Base-by-base conservation (phyloP, 2,888 invertebrate genomes). In the Drosophila pseudotalamancana region DNA sequence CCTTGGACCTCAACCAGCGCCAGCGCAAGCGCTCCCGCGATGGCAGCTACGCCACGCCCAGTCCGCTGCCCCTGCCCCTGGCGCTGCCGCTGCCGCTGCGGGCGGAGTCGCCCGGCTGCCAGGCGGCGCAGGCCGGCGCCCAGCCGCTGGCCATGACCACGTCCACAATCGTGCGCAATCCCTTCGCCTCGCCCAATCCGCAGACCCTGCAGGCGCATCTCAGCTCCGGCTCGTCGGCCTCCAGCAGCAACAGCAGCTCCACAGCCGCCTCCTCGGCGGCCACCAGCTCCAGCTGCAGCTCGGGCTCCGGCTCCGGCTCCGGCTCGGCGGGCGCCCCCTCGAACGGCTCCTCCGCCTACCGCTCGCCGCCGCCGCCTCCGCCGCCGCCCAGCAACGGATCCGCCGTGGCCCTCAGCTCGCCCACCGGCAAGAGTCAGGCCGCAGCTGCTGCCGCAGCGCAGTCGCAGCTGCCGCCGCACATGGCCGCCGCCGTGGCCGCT, bases 21-120 rank as follows among this genome's bases (percentile, higher is more conserved):
- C 85, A 86, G 56, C 95, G 91, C 95, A 97, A 88, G 49, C 88
- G 88, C 6, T 90, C 82, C 31, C 81, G 80, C 29, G 90, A 88
- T 62, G 88, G 88, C 88, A 61, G 89, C 88, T 83, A 77, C 40
- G 76, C 74, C 81, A 79, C 66, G 62, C 64, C 84, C 67, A 70
- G 75, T 66, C 72, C 70, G 29, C 39, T 53, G 27, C 31, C 68
- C 0, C 23, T 61, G 42, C 40, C 72, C 2, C 19, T 49, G 21
- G 16, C 56, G 25, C 25, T 35, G 11, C 25, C 49, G 6, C 27
- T 66, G 48, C 73, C 66, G n/a, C 60, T n/a, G 55, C 73, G 64
- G 1, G 18, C 35, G 9, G 72, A 57, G 6, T 62, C 74, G 8
- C 74, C 25, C 16, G 45, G 23, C 32, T 18, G n/a, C n/a, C n/a